Evolutionary conservation across 1,140 invertebrate species (phyloP).

Genomic region (Heliconius eleuchia): DNA sequence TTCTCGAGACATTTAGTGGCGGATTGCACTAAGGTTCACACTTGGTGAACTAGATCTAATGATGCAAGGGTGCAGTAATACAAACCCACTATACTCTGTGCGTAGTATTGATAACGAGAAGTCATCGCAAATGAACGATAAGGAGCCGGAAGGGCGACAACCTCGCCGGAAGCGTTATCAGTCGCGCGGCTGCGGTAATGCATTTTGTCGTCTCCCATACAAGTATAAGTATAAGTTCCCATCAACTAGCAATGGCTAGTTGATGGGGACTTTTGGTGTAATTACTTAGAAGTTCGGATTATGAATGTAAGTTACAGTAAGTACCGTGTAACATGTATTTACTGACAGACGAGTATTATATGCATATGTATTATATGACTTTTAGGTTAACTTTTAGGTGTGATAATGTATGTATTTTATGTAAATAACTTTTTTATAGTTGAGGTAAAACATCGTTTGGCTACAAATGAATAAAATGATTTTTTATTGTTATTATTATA

Average conservation of each 20-base stretch:
- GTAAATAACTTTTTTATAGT: too few species aligned
- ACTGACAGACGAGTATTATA: too few species aligned
- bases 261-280: not conserved
- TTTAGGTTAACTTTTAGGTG: too few species aligned
- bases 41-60: not conserved
- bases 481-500: too few species aligned
- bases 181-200: not conserved
- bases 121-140: conserved; percentile 46
- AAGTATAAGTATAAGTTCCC: too few species aligned
- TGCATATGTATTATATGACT: too few species aligned
- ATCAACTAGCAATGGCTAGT: not conserved
- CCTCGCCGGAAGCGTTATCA: conserved; percentile 47
- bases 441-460: too few species aligned
- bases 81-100: conserved; percentile 17
- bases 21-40: not conserved
- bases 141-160: conserved; percentile 46
- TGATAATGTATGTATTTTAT: too few species aligned
- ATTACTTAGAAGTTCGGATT: not conserved
- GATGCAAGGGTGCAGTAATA: not conserved
- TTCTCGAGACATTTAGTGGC: too few species aligned
- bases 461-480: too few species aligned
- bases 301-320: not conserved
- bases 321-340: too few species aligned
- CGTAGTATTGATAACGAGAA: conserved; percentile 22
- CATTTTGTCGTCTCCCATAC: not conserved